Percentiles rank a stretch among this genome's conserved stretches.
phyloP scores from a whole-genome alignment of 2,888 invertebrate genomes.

The Heteromurus nitidus region DNA sequence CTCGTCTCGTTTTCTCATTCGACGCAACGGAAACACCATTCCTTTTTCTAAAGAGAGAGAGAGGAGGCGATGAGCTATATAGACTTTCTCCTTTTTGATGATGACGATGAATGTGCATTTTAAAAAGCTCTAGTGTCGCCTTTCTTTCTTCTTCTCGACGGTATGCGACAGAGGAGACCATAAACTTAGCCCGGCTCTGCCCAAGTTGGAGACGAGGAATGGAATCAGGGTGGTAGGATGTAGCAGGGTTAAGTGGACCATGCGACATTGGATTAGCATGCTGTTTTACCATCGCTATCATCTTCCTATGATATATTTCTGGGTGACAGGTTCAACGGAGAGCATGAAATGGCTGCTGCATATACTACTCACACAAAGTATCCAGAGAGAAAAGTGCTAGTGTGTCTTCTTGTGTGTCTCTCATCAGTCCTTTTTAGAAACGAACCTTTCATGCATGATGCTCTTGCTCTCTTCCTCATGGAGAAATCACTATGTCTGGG shows the following conservation, averaged over 20 bases:
- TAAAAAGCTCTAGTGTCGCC: neutral
- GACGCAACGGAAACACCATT: neutral
- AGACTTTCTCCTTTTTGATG: neutral
- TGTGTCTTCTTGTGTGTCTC: neutral
- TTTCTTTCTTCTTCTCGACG: neutral
- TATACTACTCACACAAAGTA: neutral
- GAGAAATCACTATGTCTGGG: neutral
- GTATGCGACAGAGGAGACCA: neutral
- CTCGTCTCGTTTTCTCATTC: neutral
- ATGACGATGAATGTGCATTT: no score
- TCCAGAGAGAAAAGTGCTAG: neutral
- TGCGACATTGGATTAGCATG: conserved; percentile 23
- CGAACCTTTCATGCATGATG: conserved; percentile 17
- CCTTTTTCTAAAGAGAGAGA: no score
- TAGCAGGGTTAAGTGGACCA: conserved; percentile 28
- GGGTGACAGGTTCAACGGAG: neutral
- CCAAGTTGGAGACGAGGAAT: neutral
- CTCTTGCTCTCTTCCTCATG: conserved; percentile 6
- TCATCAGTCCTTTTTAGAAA: conserved; percentile 5
- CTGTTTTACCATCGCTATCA: conserved; percentile 4
- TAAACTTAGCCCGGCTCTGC: neutral
- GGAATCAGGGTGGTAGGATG: conserved; percentile 1
- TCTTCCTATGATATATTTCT: conserved; percentile 11
- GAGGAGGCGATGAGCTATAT: neutral
- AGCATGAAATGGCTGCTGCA: neutral